Evolutionary conservation across 2,797 vertebrate species (phyloP).

Genomic region (Apodemus agrarius): DNA sequence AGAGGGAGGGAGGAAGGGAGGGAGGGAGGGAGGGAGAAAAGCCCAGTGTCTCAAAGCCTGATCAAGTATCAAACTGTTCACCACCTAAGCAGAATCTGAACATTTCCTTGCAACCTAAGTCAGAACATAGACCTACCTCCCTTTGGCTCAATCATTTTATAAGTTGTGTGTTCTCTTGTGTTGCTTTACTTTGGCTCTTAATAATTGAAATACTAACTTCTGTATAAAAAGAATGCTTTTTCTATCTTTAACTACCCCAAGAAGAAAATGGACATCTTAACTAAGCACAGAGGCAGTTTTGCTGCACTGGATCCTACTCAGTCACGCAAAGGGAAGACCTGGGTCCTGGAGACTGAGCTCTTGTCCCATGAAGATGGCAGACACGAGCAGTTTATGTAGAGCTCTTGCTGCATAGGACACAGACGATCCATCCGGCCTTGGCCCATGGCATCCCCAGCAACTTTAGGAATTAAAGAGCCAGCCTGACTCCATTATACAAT

Average conservation of each 20-base stretch:
- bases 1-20: accelerated
- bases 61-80: constrained; percentile 68
- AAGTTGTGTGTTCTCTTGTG: neutral
- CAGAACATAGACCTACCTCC: neutral
- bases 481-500: neutral
- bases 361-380: neutral
- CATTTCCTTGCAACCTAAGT: constrained; percentile 20
- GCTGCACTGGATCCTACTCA: neutral
- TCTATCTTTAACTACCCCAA: neutral
- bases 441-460: too few species aligned
- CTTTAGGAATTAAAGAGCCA: neutral
- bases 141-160: constrained; percentile 39
- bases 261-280: neutral
- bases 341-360: neutral
- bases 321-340: neutral
- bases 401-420: neutral
- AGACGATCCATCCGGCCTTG: neutral
- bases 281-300: neutral
- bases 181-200: constrained; percentile 41
- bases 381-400: neutral
- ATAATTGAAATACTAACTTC: constrained; percentile 39
- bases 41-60: constrained; percentile 40
- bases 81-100: constrained; percentile 59
- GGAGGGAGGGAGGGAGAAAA: accelerated
- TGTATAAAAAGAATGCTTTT: constrained; percentile 24